Evolutionary conservation across 2,888 invertebrate genomes (phyloP).

Genomic region (Mayetiola destructor): DNA sequence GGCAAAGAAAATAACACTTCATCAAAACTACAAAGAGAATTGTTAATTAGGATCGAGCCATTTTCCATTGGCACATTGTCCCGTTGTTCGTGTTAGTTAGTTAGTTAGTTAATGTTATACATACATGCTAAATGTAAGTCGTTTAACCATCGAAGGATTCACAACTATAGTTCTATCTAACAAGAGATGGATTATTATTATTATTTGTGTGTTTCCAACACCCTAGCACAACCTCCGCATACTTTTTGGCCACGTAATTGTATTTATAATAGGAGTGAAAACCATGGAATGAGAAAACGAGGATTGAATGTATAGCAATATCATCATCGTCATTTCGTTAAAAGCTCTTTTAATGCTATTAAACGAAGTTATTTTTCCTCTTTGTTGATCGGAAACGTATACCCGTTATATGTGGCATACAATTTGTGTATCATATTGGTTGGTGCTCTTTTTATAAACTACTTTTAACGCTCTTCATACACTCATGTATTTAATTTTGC

Average conservation of each 20-base stretch:
- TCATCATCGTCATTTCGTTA: conserved; percentile 10
- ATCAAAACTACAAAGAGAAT: conserved; percentile 4
- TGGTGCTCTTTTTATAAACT: conserved; percentile 1
- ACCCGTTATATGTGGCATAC: neutral
- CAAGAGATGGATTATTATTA: no score
- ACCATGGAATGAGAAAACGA: no score
- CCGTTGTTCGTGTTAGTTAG: neutral
- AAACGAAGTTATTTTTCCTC: neutral
- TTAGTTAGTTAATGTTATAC: neutral
- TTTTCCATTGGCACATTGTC: no score
- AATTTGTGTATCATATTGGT: conserved; percentile 7
- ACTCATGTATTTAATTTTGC: neutral
- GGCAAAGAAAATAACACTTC: neutral
- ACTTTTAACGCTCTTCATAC: neutral
- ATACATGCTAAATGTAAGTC: neutral
- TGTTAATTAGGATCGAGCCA: conserved; percentile 10
- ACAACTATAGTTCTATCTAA: no score
- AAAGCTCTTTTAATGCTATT: conserved; percentile 14
- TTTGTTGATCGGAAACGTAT: neutral
- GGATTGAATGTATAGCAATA: no score
- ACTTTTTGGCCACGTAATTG: no score
- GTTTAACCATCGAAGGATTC: neutral
- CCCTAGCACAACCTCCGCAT: no score
- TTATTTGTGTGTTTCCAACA: no score
- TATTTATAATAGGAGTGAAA: no score